Percentiles rank a stretch among this genome's conserved stretches.
Conservation (phyloP, 2,797 vertebrate genomes). For the Mycteria americana region DNA sequence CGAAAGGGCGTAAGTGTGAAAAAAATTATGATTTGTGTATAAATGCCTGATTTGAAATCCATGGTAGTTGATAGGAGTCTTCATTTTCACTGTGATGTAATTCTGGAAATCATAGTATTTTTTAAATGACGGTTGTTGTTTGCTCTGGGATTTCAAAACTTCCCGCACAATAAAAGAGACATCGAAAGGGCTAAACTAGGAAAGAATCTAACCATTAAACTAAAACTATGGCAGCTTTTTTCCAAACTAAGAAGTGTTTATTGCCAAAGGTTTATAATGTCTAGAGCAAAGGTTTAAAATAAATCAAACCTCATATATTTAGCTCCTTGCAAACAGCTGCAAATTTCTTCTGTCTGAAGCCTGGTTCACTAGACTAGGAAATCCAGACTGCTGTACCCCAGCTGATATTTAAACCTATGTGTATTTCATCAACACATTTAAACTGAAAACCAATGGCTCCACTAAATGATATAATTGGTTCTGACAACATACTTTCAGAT, state of each 20-base stretch:
- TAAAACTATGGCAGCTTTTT: not conserved
- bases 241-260: not conserved
- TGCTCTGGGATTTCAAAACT: not conserved
- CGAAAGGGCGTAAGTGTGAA: not conserved
- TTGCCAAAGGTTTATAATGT: not conserved
- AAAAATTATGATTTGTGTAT: not conserved
- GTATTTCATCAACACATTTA: not conserved
- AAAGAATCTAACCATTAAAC: not conserved
- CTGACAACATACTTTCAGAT: not conserved
- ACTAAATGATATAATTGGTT: not conserved
- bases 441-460: not conserved
- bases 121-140: not conserved
- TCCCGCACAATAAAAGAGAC: not conserved
- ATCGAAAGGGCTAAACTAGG: not conserved
- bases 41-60: not conserved
- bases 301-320: not conserved
- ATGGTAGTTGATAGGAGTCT: not conserved
- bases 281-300: not conserved
- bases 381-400: not conserved
- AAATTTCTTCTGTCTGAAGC: not conserved
- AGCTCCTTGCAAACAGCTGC: not conserved
- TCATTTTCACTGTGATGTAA: not conserved
- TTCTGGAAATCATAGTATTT: not conserved
- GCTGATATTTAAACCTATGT: not conserved
- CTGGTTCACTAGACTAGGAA: not conserved